A percentile compares a stretch with the other conserved stretches of the same genome.
These are phyloP conservation scores for Xiphias gladius DNA, from an alignment of 2,113 vertebrate species.

Conservation along the genomic window DNA sequence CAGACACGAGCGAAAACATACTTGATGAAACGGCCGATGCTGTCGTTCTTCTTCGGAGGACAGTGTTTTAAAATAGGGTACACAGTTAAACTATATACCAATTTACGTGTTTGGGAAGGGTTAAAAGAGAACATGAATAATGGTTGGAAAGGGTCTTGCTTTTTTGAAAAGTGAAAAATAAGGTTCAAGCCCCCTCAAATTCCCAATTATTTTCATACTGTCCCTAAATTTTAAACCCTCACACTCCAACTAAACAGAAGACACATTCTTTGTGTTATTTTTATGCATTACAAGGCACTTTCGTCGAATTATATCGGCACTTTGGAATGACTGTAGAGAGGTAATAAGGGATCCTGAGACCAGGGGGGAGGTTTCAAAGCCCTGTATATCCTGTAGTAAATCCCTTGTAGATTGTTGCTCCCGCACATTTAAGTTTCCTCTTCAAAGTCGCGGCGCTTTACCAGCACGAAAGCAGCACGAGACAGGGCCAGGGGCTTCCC, in stretches of 20 bases:
- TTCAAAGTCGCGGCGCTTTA: constrained; percentile 70
- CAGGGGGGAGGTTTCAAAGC: constrained; percentile 70
- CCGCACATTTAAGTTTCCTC: constrained; percentile 72
- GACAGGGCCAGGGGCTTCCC: constrained; percentile 75
- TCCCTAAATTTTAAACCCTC: constrained; percentile 8
- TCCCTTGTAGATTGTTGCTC: constrained; percentile 79
- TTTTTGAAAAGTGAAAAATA: background rate
- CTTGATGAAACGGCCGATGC: background rate
- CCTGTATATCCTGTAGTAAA: constrained; percentile 72
- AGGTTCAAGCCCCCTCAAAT: background rate
- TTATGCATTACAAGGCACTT: constrained; percentile 24
- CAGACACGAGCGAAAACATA: too few relatives aligned
- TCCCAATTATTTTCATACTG: background rate
- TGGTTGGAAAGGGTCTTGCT: background rate
- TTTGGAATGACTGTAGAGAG: constrained; percentile 63
- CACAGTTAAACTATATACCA: background rate
- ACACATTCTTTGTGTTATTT: constrained; percentile 43
- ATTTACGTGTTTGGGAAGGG: background rate
- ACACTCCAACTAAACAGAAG: background rate
- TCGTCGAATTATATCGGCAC: constrained; percentile 66
- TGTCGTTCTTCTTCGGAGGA: background rate
- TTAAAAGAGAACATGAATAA: background rate
- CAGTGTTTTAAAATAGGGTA: background rate
- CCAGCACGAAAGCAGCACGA: constrained; percentile 74
- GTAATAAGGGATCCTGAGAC: constrained; percentile 77